These are phyloP conservation scores for Tribolium madens DNA, from an alignment of 1,140 invertebrate species.

Conservation along the genomic window DNA sequence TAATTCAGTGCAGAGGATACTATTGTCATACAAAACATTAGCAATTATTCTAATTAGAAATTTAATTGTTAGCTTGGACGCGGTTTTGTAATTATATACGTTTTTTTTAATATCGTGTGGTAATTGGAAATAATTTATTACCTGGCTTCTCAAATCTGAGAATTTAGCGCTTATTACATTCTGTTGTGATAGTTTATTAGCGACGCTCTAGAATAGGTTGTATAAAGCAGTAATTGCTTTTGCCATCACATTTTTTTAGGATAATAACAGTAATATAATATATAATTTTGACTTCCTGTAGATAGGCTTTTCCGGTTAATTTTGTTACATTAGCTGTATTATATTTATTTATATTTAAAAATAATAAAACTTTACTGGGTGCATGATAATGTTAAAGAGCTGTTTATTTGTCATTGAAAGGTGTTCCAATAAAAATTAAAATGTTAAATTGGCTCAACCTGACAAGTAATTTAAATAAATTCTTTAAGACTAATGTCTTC, in stretches of 20 bases:
- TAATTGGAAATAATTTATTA: not conserved
- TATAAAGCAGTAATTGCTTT: not conserved
- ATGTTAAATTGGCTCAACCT: too few relatives aligned
- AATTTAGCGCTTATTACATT: constrained; percentile 7
- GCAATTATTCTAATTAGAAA: not conserved
- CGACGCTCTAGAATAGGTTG: not conserved
- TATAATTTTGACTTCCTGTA: not conserved
- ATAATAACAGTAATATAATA: not conserved
- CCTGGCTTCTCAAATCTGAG: not conserved
- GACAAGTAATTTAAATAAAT: not conserved
- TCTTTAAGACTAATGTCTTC: not conserved
- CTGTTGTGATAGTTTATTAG: constrained; percentile 7
- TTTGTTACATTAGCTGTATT: not conserved
- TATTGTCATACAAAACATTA: not conserved
- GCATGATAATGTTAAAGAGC: too few relatives aligned
- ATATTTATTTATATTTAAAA: not conserved
- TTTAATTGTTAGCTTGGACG: not conserved
- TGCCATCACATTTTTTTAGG: not conserved
- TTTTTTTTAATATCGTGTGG: not conserved
- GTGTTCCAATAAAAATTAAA: not conserved
- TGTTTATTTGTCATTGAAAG: not conserved
- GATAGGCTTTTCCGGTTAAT: not conserved
- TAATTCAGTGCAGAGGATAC: not conserved
- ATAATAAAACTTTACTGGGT: too few relatives aligned
- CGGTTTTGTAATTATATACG: not conserved